Percentiles rank a stretch among this genome's conserved stretches.
Evolutionary conservation across 2,113 vertebrate genomes (phyloP).

Genomic region (Aleadryas rufinucha): DNA sequence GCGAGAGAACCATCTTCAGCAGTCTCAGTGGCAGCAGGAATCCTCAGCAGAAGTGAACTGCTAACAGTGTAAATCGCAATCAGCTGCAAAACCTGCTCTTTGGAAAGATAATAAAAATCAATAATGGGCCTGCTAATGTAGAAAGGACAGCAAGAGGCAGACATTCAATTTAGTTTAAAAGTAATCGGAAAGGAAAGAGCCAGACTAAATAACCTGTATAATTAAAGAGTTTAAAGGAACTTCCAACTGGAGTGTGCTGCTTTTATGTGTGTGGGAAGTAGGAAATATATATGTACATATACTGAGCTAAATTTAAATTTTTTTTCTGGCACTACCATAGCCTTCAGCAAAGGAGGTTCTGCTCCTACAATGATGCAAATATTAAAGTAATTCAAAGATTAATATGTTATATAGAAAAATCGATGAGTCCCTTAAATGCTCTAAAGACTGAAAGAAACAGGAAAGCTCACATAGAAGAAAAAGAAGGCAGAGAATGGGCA

Average conservation of each 20-base stretch:
- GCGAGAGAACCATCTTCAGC: not conserved
- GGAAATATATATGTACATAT: slow-evolving; percentile 26
- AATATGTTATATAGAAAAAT: slow-evolving; percentile 27
- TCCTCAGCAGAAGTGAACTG: not conserved
- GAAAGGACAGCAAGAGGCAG: slow-evolving; percentile 52
- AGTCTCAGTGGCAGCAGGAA: slow-evolving; percentile 1
- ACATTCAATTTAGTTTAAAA: slow-evolving; percentile 52
- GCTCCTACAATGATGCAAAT: slow-evolving; percentile 39
- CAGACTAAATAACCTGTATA: slow-evolving; percentile 63
- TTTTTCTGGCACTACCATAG: slow-evolving; percentile 14
- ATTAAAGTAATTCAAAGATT: slow-evolving; percentile 32
- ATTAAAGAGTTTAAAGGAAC: slow-evolving; percentile 60
- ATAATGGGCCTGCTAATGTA: slow-evolving; percentile 49
- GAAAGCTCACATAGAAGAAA: not conserved
- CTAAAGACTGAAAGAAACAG: not conserved
- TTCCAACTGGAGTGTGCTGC: slow-evolving; percentile 24
- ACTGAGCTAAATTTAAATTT: slow-evolving; percentile 51
- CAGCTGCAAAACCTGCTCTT: slow-evolving; percentile 27
- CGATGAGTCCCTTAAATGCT: not conserved
- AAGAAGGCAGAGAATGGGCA: not conserved
- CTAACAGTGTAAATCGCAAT: slow-evolving; percentile 12
- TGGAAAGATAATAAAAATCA: slow-evolving; percentile 60
- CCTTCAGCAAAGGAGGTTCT: slow-evolving; percentile 51
- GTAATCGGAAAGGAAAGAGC: slow-evolving; percentile 31
- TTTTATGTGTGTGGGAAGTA: slow-evolving; percentile 28